Evolutionary conservation across 2,888 invertebrate species (phyloP), one percentile per base, ranked within the genome.

Genomic region (Campoplex nolae): DNA sequence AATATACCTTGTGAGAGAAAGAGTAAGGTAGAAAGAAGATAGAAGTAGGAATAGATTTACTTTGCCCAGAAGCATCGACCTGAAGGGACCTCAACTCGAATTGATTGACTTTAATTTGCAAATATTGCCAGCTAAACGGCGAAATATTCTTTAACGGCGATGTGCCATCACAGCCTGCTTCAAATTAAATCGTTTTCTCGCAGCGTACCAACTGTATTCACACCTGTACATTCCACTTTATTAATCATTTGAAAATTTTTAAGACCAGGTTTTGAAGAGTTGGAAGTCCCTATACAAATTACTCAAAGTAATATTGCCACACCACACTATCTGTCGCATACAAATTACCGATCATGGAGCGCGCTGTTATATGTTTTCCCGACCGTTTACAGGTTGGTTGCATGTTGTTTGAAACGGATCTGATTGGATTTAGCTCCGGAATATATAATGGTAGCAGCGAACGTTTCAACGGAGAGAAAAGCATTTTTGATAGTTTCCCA

Each of bases 71-170:
- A n/a, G 73, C 62, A 42, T 75, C 42, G 51, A 38, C 23, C 32
- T 70, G 35, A 62, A 56, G 54, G 56, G 71, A 77, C 42, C 32
- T 45, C 70, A 81, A 62, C 84, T 84, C 70, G 84, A 83, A 84
- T 88, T 90, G 88, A 90, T 90, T 89, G 89, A 89, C 90, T 90
- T 90, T 90, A 90, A 91, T 90, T 90, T 89, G 85, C 82, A 88
- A 88, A 90, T 90, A 91, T 90, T 88, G 87, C 84, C 84, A 65
- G 86, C 84, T 85, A 83, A 89, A 42, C 71, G 84, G 79, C 84
- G 84, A 83, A 89, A 89, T 88, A 88, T 88, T 84, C 77, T 89
- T 89, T 81, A 83, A 85, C 76, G 84, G 75, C 88, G 74, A 87
- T 88, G 81, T 80, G 71, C 70, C 81, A 23, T 45, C 62, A 32